Percentiles rank a stretch among this genome's conserved stretches.
phyloP scores from a whole-genome alignment of 1,140 invertebrate species.

The Drosophila ficusphila region DNA sequence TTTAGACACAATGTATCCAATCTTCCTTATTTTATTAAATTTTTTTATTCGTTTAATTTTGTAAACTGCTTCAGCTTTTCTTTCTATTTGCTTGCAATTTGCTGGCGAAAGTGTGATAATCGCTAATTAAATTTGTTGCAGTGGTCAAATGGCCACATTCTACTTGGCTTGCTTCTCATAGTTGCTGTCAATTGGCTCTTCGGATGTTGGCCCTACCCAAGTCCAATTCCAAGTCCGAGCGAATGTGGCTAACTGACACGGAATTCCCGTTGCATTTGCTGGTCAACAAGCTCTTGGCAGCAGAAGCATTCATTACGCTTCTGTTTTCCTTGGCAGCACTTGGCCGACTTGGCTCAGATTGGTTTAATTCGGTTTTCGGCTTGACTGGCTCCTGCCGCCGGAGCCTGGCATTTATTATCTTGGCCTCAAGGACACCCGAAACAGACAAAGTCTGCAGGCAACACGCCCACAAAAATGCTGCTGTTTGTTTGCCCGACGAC shows the following conservation, averaged over 20 bases:
- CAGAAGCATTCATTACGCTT: slow-evolving; percentile 55
- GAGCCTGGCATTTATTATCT: slow-evolving; percentile 54
- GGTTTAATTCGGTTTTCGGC: slow-evolving; percentile 42
- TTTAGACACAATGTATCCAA: no score
- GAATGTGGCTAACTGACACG: slow-evolving; percentile 12
- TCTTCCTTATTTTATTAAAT: no score
- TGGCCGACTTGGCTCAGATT: slow-evolving; percentile 12
- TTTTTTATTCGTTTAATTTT: no score
- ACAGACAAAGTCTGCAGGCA: slow-evolving; percentile 31
- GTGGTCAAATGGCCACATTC: not conserved
- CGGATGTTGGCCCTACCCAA: not conserved
- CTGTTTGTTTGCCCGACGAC: slow-evolving; percentile 34
- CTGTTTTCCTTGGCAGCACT: slow-evolving; percentile 48
- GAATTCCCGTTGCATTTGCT: slow-evolving; percentile 32
- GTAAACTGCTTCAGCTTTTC: slow-evolving; percentile 3
- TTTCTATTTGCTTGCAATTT: not conserved
- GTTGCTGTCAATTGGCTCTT: not conserved
- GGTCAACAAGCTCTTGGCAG: slow-evolving; percentile 62
- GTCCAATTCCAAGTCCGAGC: not conserved
- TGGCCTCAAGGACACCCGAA: slow-evolving; percentile 45
- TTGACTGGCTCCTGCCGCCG: slow-evolving; percentile 27
- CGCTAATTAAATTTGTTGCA: slow-evolving; percentile 15
- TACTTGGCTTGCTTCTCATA: slow-evolving; percentile 12
- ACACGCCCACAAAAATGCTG: slow-evolving; percentile 58
- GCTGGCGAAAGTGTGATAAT: not conserved